Base-by-base conservation (phyloP, 2,888 invertebrate species). In the Mylabris sibirica region DNA sequence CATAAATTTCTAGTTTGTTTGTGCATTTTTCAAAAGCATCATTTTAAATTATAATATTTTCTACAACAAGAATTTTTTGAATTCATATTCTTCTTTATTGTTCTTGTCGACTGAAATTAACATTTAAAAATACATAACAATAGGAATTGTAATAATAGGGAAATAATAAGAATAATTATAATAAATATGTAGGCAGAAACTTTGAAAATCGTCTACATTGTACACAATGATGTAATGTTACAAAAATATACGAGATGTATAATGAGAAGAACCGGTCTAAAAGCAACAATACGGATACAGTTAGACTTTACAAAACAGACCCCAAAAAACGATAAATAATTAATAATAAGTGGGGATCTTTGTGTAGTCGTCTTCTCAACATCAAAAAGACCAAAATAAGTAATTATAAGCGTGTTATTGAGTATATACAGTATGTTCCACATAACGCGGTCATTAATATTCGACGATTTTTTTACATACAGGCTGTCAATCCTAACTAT, bases 181-280 rank as follows among this genome's bases (percentile, higher is more conserved):
- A 57, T 12, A 20, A 49, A 9, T 3, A 41, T 49, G 44, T 17
- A 17, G 57, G 2, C 14, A 24, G 24, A 57, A 22, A 57, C 12
- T 44, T 44, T 44, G 44, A n/a, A 44, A 3, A 38, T 14, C 12
- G 38, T 38, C 38, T 38, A 12, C 38, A 44, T 44, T 8, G n/a
- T 41, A 41, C 14, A 8, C 44, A 57, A 30, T 57, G 57, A 57
- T 24, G 57, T 57, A 57, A 57, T 24, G 57, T 14, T 57, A 57
- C 24, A 24, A 24, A 57, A 57, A 57, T 57, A 57, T 11, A 57
- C 30, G 30, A 30, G 5, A 57, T 22, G 20, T 20, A 20, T 49
- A 12, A 24, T 20, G 20, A 24, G 57, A 24, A 57, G 17, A 57
- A 57, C 57, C 57, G 24, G 57, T 57, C 24, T 20, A 12, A 24